Conservation (phyloP, 2,888 invertebrate genomes). For the Ophioninae sp. region DNA sequence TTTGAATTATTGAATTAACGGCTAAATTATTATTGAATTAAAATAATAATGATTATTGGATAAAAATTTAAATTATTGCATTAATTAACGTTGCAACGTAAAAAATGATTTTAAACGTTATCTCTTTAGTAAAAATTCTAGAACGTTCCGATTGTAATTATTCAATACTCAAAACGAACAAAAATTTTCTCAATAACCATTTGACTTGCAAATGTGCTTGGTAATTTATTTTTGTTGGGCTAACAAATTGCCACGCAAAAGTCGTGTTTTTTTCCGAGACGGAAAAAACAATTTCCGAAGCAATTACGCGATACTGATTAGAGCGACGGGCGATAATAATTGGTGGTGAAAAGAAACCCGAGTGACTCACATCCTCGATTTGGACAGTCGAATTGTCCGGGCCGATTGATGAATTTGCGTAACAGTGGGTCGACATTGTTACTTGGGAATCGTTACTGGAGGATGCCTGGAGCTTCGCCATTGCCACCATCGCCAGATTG, state of each 20-base stretch:
- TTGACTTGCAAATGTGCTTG: not conserved
- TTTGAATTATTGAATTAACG: too few relatives aligned
- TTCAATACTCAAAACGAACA: not conserved
- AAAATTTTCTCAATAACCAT: not conserved
- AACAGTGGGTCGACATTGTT: conserved; percentile 73
- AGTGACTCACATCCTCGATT: conserved; percentile 37
- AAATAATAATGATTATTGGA: too few relatives aligned
- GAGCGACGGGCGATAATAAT: not conserved
- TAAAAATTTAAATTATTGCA: too few relatives aligned
- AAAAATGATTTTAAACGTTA: not conserved
- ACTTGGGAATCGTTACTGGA: conserved; percentile 63
- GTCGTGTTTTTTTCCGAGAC: not conserved
- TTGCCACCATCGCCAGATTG: conserved; percentile 87
- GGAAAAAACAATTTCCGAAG: not conserved
- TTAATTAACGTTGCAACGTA: not conserved
- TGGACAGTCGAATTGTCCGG: conserved; percentile 42
- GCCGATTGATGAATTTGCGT: conserved; percentile 67
- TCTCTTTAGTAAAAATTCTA: not conserved
- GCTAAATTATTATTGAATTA: too few relatives aligned
- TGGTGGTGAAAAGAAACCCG: not conserved
- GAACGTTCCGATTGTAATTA: not conserved
- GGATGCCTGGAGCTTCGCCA: conserved; percentile 81
- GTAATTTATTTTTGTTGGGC: not conserved
- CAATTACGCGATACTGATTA: not conserved
- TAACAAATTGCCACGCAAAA: not conserved